A percentile compares a stretch with the other conserved stretches of the same genome.
Conservation (phyloP, 2,888 invertebrate species). For the Eristalinus aeneus region DNA sequence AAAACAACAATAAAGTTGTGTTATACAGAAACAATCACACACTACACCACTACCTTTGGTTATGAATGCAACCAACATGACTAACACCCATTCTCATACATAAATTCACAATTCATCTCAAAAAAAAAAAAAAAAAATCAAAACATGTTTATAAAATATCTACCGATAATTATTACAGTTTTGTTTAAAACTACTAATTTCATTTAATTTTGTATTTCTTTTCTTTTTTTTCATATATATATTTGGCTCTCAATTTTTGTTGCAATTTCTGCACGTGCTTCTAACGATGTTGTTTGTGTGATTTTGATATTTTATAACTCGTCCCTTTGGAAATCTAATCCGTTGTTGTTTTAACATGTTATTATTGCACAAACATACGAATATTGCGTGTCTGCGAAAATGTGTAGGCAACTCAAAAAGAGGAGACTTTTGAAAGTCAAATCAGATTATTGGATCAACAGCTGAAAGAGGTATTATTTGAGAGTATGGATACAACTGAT, state of each 20-base stretch:
- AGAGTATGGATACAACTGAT: constrained; percentile 26
- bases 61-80: background rate
- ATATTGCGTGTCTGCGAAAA: constrained; percentile 47
- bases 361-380: constrained; percentile 81
- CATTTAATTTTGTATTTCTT: constrained; percentile 55
- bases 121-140: background rate
- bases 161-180: constrained; percentile 74
- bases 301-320: constrained; percentile 69
- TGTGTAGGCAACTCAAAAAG: constrained; percentile 94
- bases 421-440: constrained; percentile 95
- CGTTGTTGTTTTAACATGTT: constrained; percentile 73
- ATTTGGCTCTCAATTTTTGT: constrained; percentile 72
- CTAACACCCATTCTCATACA: background rate
- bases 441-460: constrained; percentile 94
- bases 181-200: constrained; percentile 46
- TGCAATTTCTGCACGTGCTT: constrained; percentile 57
- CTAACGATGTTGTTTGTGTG: constrained; percentile 64
- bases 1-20: background rate
- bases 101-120: background rate
- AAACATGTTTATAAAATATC: constrained; percentile 76
- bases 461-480: constrained; percentile 93
- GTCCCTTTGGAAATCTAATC: constrained; percentile 78
- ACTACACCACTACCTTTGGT: background rate
- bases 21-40: background rate
- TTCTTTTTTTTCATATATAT: constrained; percentile 75